phyloP scores from a whole-genome alignment of 2,888 invertebrate species.

The Sipunculus nudus region DNA sequence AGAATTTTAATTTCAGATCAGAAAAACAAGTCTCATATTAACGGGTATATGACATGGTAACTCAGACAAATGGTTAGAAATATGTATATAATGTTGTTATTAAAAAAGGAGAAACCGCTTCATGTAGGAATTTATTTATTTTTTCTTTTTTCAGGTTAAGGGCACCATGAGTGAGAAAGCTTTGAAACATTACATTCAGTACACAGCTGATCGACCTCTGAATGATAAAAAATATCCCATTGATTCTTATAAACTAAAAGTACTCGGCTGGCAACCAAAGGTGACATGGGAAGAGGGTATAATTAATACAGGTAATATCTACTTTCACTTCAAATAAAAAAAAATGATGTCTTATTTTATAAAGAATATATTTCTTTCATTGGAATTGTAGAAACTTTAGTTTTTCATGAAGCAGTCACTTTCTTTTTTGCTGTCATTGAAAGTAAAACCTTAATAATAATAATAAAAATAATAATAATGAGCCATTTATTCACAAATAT shows the following conservation, averaged over 20 bases:
- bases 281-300: constrained; percentile 47
- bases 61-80: too few relatives aligned
- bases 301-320: constrained; percentile 37
- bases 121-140: too few relatives aligned
- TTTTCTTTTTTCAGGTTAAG: constrained; percentile 21
- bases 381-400: neutral
- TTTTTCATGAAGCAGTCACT: neutral
- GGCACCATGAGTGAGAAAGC: constrained; percentile 15
- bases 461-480: too few relatives aligned
- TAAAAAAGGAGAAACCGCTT: too few relatives aligned
- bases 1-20: too few relatives aligned
- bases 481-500: too few relatives aligned
- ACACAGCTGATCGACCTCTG: constrained; percentile 41
- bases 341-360: neutral
- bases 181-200: constrained; percentile 27
- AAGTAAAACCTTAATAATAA: too few relatives aligned
- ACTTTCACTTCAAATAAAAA: neutral
- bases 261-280: constrained; percentile 44
- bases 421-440: neutral
- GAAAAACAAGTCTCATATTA: too few relatives aligned
- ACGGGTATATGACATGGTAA: too few relatives aligned
- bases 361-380: neutral
- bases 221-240: constrained; percentile 47
- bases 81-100: too few relatives aligned
- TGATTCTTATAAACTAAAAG: constrained; percentile 43